phyloP scores from a whole-genome alignment of 2,113 vertebrate genomes.

The Chamaea fasciata region DNA sequence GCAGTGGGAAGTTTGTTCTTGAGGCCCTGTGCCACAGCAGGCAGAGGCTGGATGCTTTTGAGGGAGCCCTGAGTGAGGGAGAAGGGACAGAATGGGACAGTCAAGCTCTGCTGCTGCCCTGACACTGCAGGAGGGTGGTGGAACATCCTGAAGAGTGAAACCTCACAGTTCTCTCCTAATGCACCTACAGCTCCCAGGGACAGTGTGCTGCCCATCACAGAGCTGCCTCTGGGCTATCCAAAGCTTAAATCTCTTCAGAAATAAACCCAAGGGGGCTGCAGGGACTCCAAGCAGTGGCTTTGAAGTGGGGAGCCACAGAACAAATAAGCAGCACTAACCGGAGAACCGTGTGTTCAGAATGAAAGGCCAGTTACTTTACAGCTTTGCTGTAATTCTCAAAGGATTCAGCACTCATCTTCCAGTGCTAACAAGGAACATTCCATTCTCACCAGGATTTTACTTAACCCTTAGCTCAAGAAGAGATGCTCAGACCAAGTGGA shows the following conservation, averaged over 20 bases:
- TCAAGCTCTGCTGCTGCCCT: background rate
- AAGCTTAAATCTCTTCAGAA: slow-evolving; percentile 30
- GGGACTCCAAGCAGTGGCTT: background rate
- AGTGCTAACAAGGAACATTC: background rate
- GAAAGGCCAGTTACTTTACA: background rate
- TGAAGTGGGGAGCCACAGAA: background rate
- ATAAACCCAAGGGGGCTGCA: background rate
- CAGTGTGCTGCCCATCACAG: background rate
- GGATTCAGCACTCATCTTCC: background rate
- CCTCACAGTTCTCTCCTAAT: background rate
- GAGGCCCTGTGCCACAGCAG: background rate
- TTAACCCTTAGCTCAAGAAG: background rate
- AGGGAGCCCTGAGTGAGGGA: background rate
- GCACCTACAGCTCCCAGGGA: background rate
- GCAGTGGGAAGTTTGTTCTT: background rate
- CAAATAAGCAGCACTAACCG: background rate
- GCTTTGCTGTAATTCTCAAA: background rate
- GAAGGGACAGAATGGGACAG: background rate
- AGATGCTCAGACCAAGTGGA: background rate
- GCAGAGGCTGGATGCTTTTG: background rate
- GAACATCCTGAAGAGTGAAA: background rate
- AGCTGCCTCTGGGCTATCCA: background rate
- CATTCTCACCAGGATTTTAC: background rate
- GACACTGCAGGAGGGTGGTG: background rate
- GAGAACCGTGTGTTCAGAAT: background rate